phyloP scores from a whole-genome alignment of 2,888 invertebrate genomes.

The Hyposoter dolosus region DNA sequence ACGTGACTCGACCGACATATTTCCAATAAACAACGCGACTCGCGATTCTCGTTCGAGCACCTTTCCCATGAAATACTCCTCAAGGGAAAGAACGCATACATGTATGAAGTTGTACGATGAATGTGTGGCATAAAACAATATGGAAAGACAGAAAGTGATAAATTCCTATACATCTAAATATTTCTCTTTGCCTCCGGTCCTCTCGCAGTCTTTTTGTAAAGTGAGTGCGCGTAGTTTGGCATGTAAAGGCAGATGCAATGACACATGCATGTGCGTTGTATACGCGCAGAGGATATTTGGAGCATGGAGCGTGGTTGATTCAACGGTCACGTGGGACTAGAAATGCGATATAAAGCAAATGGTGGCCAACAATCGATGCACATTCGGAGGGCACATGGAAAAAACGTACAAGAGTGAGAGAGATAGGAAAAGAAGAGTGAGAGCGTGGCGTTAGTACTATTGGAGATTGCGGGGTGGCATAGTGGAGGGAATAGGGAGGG shows the following conservation, averaged over 20 bases:
- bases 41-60: conserved; percentile 50
- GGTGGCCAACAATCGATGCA: conserved; percentile 59
- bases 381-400: conserved; percentile 25
- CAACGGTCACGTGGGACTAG: conserved; percentile 65
- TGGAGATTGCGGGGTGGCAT: conserved; percentile 16
- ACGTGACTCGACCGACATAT: conserved; percentile 63
- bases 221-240: conserved; percentile 18
- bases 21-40: conserved; percentile 65
- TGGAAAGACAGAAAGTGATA: conserved; percentile 29
- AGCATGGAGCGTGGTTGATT: conserved; percentile 63
- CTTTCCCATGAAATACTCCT: conserved; percentile 26
- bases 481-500: conserved; percentile 24
- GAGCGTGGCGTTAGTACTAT: conserved; percentile 31
- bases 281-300: conserved; percentile 32
- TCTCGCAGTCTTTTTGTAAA: conserved; percentile 9
- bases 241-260: conserved; percentile 17
- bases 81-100: conserved; percentile 8
- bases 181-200: neutral
- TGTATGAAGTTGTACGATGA: conserved; percentile 17
- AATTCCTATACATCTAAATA: conserved; percentile 9
- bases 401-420: neutral
- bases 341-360: conserved; percentile 45
- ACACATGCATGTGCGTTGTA: conserved; percentile 30
- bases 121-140: conserved; percentile 8
- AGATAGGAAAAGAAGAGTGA: neutral